Base-by-base conservation (phyloP, 2,113 vertebrate species). In the Fregetta grallaria region DNA sequence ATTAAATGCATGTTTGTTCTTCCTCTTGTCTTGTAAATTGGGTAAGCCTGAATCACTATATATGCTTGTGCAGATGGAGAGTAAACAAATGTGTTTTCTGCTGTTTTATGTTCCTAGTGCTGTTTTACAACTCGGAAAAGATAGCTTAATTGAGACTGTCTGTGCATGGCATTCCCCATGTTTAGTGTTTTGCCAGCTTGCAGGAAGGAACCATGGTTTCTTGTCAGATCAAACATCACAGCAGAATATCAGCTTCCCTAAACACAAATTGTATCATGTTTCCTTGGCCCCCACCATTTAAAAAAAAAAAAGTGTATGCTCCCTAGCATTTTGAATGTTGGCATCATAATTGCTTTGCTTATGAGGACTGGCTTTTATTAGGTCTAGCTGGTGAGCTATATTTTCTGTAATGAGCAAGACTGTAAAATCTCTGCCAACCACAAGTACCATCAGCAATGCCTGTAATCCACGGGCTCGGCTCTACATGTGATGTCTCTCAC, bases 81-180 rank as follows among this genome's bases (percentile, higher is more conserved):
- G 85, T 79, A 94, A 95, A 90, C 19, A 83, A 86, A 58, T 78
- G 65, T 79, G 62, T 80, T 53, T 92, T 94, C 76, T 96, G 44
- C 65, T 95, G 89, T 19, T 90, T 74, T 91, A 63, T 88, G 80
- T 94, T 66, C 58, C 66, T 89, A 23, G 67, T 87, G 85, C 77
- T 87, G 87, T 86, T 96, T 91, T 91, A 90, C 45, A 97, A 44
- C 73, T 94, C 21, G 26, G 74, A 90, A 92, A 95, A 91, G 83
- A 96, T 81, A 92, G 71, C 68, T 94, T 96, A 95, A 97, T 96
- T 97, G 85, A 79, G 74, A 13, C 58, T 95, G 86, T 18, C 67
- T 92, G 72, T 63, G 91, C 70, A 30, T 73, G 49, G 80, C 86
- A 88, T 88, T 85, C 89, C 92, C 73, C 14, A 2, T 61, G 79